Base-by-base conservation (phyloP, 2,888 invertebrate genomes). In the Agonopterix subpropinquella region DNA sequence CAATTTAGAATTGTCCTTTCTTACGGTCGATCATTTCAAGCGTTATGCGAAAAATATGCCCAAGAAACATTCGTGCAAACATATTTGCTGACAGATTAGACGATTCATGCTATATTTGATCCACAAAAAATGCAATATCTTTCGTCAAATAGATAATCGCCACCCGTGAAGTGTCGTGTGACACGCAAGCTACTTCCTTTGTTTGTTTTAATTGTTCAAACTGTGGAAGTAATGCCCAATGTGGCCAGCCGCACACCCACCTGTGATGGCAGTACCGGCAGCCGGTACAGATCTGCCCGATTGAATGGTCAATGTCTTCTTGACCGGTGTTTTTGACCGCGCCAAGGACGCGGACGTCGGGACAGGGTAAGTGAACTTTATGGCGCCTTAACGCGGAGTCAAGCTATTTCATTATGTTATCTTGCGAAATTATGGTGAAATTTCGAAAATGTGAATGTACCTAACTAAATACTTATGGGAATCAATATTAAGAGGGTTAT, bases 111-210 rank as follows among this genome's bases (percentile, higher is more conserved):
- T 28, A 28, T 28, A 28, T 28, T 28, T 28, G 28, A 28, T 28
- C 28, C 28, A 28, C 28, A 28, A 28, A 28, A 28, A 28, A 7
- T 28, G 28, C 28, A 28, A 28, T 28, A 28, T 28, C 28, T 28
- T 28, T 28, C 7, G 28, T 5, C n/a, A 39, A 39, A 5, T 39
- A 39, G 39, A 39, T 39, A 53, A 63, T 58, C 67, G 62, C 78
- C 81, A 77, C 78, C 77, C 75, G 55, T 62, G 54, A 52, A 58
- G 67, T 79, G 73, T 74, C 73, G 73, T 75, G 77, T 70, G 58
- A 65, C 84, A 82, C 81, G 83, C 80, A 67, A 76, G 69, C 61
- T 67, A 69, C 73, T 73, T 81, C 80, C 79, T 81, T 80, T 82
- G 79, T 77, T 78, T 74, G 71, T 62, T 61, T 72, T 73, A 75